Percentiles rank a stretch among this genome's conserved stretches.
phyloP scores from a whole-genome alignment of 2,888 invertebrate genomes.

The Tipula helvola region DNA sequence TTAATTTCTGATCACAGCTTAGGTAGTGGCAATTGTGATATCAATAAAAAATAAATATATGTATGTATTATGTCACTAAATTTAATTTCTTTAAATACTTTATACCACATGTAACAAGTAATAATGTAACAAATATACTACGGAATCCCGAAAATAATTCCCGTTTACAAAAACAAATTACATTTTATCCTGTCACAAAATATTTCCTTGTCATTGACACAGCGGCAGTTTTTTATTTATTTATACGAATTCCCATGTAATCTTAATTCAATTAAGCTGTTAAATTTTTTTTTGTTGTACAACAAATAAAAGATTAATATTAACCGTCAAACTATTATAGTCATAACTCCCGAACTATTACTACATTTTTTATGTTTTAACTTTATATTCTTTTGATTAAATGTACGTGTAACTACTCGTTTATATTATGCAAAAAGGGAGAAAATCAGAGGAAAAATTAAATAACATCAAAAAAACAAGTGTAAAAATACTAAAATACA shows the following conservation, averaged over 20 bases:
- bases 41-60: not conserved
- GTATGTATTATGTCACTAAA: not conserved
- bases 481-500: not conserved
- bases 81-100: not conserved
- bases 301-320: not conserved
- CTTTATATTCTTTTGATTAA: not conserved
- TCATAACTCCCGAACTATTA: not conserved
- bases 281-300: not conserved
- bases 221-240: not conserved
- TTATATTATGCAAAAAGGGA: not conserved
- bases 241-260: not conserved
- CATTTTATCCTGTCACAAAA: not conserved
- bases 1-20: too few species aligned
- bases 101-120: not conserved
- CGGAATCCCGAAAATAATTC: not conserved
- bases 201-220: not conserved
- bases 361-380: not conserved
- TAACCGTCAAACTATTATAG: not conserved
- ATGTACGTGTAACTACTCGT: not conserved
- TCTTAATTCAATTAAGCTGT: not conserved
- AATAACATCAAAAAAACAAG: not conserved
- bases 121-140: not conserved
- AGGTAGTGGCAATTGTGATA: not conserved
- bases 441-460: not conserved
- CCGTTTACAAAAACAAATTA: not conserved